A percentile compares a stretch with the other conserved stretches of the same genome.
Conservation (phyloP, 2,797 vertebrate genomes). For the Discoglossus pictus region DNA sequence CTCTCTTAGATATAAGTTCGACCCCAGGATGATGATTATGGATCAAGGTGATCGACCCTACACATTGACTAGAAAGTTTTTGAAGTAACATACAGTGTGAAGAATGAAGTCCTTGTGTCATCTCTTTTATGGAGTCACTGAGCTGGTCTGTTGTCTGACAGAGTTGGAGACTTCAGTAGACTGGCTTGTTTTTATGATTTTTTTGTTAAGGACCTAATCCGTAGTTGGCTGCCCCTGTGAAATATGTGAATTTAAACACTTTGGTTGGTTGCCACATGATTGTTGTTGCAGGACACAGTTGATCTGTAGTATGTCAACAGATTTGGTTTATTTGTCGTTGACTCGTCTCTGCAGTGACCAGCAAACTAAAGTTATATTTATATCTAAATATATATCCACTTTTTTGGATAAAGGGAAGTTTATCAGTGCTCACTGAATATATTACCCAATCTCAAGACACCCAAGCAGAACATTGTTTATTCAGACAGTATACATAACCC, state of each 20-base stretch:
- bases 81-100: conserved; percentile 57
- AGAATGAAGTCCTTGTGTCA: conserved; percentile 39
- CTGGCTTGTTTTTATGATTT: conserved; percentile 58
- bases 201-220: conserved; percentile 54
- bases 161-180: conserved; percentile 58
- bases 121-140: conserved; percentile 58
- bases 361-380: conserved; percentile 47
- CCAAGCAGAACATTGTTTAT: too few relatives aligned
- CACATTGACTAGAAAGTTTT: conserved; percentile 69
- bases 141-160: conserved; percentile 59
- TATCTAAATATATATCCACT: conserved; percentile 41
- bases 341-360: conserved; percentile 49
- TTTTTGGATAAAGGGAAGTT: conserved; percentile 21
- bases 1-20: conserved; percentile 80
- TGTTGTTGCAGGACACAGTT: conserved; percentile 16
- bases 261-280: conserved; percentile 61
- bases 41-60: conserved; percentile 65
- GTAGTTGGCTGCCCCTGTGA: conserved; percentile 64
- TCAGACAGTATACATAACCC: too few relatives aligned
- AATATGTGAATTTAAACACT: conserved; percentile 63
- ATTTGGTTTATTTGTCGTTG: conserved; percentile 41
- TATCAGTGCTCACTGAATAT: conserved; percentile 24
- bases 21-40: conserved; percentile 86
- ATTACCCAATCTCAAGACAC: conserved; percentile 33
- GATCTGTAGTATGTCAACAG: conserved; percentile 55